Base-by-base conservation (phyloP, 2,113 vertebrate genomes). In the Rissa tridactyla region DNA sequence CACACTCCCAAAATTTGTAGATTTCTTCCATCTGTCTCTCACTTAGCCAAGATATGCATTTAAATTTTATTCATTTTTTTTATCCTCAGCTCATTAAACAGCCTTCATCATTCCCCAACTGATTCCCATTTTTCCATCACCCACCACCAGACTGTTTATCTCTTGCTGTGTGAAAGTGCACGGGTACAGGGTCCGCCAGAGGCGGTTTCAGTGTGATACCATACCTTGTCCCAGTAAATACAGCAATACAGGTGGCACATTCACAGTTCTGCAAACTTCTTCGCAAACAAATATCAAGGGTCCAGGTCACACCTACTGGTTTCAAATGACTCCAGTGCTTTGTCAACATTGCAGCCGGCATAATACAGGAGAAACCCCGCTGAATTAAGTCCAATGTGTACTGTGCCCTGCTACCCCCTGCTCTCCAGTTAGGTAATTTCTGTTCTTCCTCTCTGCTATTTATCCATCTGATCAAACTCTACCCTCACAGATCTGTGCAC, bases 1-100 rank as follows among this genome's bases (percentile, higher is more conserved):
- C 94, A 96, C 92, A 92, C 94, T 34, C 81, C 14, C 57, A 72
- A 89, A 94, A 96, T 94, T 96, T 94, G 91, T 94, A 91, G 73
- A 94, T 91, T 88, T 87, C 72, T 81, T 82, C 92, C 94, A 94
- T 96, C 90, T 94, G 94, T 78, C 91, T 96, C 77, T 91, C 86
- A 82, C 65, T 96, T 93, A 87, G 73, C 22, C 61, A 95, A 92
- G 76, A 91, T 38, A 88, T 0, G 6, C 25, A 95, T 94, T 96
- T 84, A 88, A 91, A 78, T 96, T 90, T 81, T 88, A 92, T 82
- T 93, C 69, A 86, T 81, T 90, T 96, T 38, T 86, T 86, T 96
- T 82, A 92, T 91, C 57, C 72, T 87, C 69, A 92, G 47, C 40
- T 97, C 80, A 92, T 93, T 91, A 92, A 84, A 84, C 61, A 87